Percentiles rank a stretch among this genome's conserved stretches.
Evolutionary conservation across 2,797 vertebrate genomes (phyloP).

Genomic region (Arremon aurantiirostris): DNA sequence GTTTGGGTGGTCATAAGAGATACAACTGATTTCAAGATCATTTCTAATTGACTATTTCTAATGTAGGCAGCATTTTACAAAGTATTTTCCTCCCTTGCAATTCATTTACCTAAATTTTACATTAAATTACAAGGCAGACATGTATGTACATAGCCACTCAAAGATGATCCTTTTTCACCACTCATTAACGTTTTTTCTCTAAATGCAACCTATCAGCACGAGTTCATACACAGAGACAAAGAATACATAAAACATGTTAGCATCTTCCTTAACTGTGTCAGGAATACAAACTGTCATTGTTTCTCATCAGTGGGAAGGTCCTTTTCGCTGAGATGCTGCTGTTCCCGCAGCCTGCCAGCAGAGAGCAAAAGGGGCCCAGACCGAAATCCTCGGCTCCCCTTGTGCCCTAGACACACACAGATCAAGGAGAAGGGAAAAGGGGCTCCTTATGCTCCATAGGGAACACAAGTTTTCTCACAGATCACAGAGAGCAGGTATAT

Average conservation of each 20-base stretch:
- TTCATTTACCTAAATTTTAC: not conserved
- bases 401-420: not conserved
- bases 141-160: not conserved
- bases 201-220: not conserved
- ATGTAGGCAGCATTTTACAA: not conserved
- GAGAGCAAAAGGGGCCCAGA: conserved; percentile 29
- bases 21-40: not conserved
- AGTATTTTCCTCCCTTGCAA: not conserved
- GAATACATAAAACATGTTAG: not conserved
- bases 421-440: not conserved
- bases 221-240: not conserved
- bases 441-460: not conserved
- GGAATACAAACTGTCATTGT: not conserved
- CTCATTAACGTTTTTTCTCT: not conserved
- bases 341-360: conserved; percentile 14
- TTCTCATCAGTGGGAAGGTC: not conserved
- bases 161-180: not conserved
- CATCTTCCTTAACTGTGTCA: rapidly evolving
- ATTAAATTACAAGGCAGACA: not conserved
- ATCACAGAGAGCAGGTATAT: not conserved
- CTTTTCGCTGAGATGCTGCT: not conserved
- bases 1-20: not conserved
- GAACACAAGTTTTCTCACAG: not conserved
- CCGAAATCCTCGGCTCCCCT: not conserved
- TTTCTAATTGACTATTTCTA: not conserved